Percentiles rank a stretch among this genome's conserved stretches.
Evolutionary conservation across 2,113 vertebrate genomes (phyloP).

Genomic region (Loxodonta africana): DNA sequence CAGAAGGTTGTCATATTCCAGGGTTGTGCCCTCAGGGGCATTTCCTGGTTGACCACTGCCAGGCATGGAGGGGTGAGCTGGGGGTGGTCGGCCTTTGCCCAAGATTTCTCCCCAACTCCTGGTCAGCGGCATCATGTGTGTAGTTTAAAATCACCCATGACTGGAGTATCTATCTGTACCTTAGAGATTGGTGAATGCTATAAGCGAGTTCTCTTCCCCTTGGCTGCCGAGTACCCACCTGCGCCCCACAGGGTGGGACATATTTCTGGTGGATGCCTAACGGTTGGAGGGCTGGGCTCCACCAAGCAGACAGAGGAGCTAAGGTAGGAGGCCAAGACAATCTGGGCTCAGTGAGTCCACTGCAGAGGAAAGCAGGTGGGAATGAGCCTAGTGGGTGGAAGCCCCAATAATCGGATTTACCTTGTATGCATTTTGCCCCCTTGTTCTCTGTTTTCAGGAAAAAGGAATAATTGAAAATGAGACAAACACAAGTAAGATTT

Average conservation of each 20-base stretch:
- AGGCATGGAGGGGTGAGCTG: background rate
- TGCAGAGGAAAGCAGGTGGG: background rate
- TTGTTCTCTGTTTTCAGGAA: background rate
- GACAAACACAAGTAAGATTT: background rate
- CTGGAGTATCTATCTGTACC: background rate
- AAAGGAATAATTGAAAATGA: background rate
- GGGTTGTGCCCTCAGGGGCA: background rate
- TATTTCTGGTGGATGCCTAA: background rate
- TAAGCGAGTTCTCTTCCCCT: background rate
- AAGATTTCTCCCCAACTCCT: background rate
- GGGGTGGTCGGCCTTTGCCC: background rate
- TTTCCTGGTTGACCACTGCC: background rate
- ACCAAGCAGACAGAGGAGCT: background rate
- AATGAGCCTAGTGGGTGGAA: background rate
- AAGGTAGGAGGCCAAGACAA: background rate
- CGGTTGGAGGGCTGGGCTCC: background rate
- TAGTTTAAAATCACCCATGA: background rate
- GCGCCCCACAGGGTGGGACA: no score
- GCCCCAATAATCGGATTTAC: background rate
- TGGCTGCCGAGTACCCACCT: background rate
- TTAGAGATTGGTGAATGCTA: background rate
- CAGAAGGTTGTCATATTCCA: background rate
- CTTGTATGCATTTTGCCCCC: background rate
- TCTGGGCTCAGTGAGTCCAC: background rate
- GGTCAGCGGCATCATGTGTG: fast-evolving